Evolutionary conservation across 2,113 vertebrate genomes (phyloP).

Genomic region (cattle (Bos taurus)): DNA sequence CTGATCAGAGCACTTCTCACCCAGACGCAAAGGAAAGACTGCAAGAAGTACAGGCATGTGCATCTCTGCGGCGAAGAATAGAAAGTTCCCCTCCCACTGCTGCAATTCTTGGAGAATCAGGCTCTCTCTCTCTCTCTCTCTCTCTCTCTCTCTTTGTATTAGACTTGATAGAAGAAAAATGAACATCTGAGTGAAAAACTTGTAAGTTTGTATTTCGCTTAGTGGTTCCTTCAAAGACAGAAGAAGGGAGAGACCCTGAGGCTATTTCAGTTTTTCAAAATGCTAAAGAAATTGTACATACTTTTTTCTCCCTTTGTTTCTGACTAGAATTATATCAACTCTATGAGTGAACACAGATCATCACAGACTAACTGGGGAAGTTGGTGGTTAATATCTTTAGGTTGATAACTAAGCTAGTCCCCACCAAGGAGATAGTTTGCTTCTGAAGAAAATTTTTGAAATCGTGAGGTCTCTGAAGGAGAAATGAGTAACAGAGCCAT

Average conservation of each 20-base stretch:
- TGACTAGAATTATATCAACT: background rate
- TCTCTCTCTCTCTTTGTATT: background rate
- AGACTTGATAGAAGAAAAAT: background rate
- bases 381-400: background rate
- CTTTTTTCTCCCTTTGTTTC: background rate
- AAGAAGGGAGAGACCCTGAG: background rate
- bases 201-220: background rate
- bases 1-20: background rate
- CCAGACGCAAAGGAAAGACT: constrained; percentile 22
- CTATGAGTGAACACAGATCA: background rate
- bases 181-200: background rate
- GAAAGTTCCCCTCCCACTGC: background rate
- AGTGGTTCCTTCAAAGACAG: background rate
- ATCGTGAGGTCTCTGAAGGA: background rate
- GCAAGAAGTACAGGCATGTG: background rate
- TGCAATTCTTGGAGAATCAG: background rate
- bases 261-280: background rate
- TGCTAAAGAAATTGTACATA: background rate
- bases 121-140: background rate
- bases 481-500: background rate
- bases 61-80: constrained; percentile 15
- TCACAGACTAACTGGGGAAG: background rate
- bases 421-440: background rate
- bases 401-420: background rate
- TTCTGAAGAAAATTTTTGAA: background rate